phyloP scores from a whole-genome alignment of 2,888 invertebrate genomes.

The Pachycephus smyrnensis region DNA sequence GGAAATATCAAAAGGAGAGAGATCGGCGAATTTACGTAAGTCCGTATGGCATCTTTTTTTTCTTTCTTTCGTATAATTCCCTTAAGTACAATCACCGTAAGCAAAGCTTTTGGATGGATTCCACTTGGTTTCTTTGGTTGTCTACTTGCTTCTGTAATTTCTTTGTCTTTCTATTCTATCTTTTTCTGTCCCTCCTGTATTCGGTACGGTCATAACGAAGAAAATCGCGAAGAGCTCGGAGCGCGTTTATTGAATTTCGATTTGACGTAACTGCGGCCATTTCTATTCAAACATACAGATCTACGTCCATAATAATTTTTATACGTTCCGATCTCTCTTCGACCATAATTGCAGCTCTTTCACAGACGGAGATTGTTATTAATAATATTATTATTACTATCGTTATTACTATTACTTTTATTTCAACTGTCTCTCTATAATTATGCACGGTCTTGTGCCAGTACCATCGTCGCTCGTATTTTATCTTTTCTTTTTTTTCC shows the following conservation, averaged over 20 bases:
- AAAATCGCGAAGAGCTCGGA: background rate
- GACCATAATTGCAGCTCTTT: slow-evolving; percentile 29
- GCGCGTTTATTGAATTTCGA: background rate
- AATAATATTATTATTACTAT: background rate
- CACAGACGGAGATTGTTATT: slow-evolving; percentile 50
- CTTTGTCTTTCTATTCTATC: background rate
- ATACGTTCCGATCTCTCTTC: slow-evolving; percentile 3
- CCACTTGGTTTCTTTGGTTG: slow-evolving; percentile 47
- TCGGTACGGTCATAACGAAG: background rate
- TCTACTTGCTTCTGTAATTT: slow-evolving; percentile 18
- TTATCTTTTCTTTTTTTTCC: background rate
- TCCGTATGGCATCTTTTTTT: background rate
- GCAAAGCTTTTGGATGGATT: slow-evolving; percentile 65
- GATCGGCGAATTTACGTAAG: background rate
- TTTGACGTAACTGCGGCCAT: background rate
- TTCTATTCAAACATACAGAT: background rate
- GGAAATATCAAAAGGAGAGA: background rate
- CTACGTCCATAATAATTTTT: slow-evolving; percentile 18
- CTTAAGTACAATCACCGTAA: slow-evolving; percentile 64
- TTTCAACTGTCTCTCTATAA: slow-evolving; percentile 3
- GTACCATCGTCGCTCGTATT: background rate
- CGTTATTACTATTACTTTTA: slow-evolving; percentile 10
- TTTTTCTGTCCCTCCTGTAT: background rate
- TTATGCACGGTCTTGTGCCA: background rate
- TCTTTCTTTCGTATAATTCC: background rate